Evolutionary conservation across 2,113 vertebrate species (phyloP).

Genomic region (Nothoprocta pentlandii): DNA sequence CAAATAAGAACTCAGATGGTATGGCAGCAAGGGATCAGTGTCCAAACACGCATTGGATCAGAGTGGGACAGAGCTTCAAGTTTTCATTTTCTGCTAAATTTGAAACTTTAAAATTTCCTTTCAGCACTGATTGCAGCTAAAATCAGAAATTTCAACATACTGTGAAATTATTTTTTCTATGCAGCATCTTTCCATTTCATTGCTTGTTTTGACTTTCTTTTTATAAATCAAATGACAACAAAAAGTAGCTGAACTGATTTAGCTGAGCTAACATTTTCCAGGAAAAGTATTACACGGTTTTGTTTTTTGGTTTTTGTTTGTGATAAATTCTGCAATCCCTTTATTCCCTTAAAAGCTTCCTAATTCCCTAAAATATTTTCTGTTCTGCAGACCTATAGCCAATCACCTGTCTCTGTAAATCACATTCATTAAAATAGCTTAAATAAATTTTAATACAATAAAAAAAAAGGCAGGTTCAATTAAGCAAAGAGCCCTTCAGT

Average conservation of each 20-base stretch:
- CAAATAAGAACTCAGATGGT: background rate
- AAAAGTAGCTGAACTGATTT: background rate
- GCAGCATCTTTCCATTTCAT: background rate
- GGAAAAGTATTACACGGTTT: background rate
- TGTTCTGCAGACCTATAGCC: background rate
- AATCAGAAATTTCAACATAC: background rate
- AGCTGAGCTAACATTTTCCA: background rate
- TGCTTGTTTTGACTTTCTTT: background rate
- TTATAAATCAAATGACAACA: background rate
- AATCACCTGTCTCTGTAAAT: background rate
- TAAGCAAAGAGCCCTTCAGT: background rate
- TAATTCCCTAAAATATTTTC: background rate
- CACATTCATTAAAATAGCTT: background rate
- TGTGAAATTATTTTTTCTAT: background rate
- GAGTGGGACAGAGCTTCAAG: background rate
- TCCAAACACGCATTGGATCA: background rate
- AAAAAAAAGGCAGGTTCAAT: background rate
- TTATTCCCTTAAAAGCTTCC: background rate
- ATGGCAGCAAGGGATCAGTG: background rate
- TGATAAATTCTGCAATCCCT: background rate
- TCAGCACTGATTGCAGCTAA: background rate
- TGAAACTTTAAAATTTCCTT: background rate
- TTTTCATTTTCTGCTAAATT: background rate
- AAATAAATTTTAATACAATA: background rate
- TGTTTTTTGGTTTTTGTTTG: background rate